phyloP scores from a whole-genome alignment of 2,888 invertebrate species.

The Drosophila anomalipes region DNA sequence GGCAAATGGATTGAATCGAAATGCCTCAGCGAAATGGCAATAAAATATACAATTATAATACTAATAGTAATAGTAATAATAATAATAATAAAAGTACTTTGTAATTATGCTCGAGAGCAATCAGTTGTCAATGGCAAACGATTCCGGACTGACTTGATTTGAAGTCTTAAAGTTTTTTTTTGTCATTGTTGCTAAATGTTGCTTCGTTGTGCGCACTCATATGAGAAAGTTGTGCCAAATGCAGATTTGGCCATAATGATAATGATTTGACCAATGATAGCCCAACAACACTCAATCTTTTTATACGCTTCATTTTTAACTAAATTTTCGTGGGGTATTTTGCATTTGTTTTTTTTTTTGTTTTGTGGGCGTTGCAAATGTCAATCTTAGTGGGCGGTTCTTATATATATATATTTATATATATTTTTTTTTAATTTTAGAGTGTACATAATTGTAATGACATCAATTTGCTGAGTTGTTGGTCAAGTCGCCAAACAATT shows the following conservation, averaged over 20 bases:
- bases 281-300: constrained; percentile 22
- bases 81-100: constrained; percentile 31
- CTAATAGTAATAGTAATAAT: constrained; percentile 16
- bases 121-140: constrained; percentile 60
- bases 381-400: constrained; percentile 46
- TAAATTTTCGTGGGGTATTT: constrained; percentile 20
- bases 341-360: constrained; percentile 1
- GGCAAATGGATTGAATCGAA: constrained; percentile 24
- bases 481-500: constrained; percentile 41
- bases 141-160: constrained; percentile 45
- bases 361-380: constrained; percentile 29
- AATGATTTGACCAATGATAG: constrained; percentile 36
- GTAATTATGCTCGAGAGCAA: constrained; percentile 57
- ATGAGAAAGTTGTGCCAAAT: constrained; percentile 77
- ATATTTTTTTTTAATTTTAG: neutral
- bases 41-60: constrained; percentile 19
- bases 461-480: constrained; percentile 54
- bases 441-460: constrained; percentile 48
- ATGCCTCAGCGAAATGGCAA: constrained; percentile 27
- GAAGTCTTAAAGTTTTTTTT: constrained; percentile 43
- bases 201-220: constrained; percentile 53
- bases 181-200: constrained; percentile 19
- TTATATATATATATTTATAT: too few relatives aligned
- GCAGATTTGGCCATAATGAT: constrained; percentile 69
- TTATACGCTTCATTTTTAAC: constrained; percentile 9